Evolutionary conservation across 2,113 vertebrate species (phyloP), one percentile per base, ranked within the genome.

Genomic region (Gallinago paraguaiae): DNA sequence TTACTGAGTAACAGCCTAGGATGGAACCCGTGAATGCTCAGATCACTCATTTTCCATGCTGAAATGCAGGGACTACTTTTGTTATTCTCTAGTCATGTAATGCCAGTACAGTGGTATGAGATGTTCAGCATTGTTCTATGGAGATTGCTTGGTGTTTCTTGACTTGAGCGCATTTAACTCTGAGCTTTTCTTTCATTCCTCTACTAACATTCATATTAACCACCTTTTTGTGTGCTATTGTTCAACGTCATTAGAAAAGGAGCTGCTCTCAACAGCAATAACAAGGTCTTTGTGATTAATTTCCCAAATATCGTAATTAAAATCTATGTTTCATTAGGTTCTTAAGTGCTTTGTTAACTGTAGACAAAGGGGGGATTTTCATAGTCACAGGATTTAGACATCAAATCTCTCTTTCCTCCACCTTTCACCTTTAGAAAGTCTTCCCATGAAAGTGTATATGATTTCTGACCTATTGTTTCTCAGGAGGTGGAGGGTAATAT

Each of bases 391-490:
- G 65, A 96, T 92, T 96, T 86, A 93, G 75, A 85, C 56, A 82
- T 84, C 53, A 71, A 88, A 69, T 91, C 46, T 92, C 59, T 65
- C 80, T 90, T 91, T 85, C 65, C 70, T 89, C 59, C 23, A n/a
- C 35, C 51, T 96, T 96, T 86, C 74, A 74, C 63, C 78, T 93
- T 83, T 85, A 87, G 69, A 91, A 96, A 95, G 27, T 71, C 80
- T 79, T 70, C 61, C 61, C 69, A 53, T 4, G 54, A 82, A 96
- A 90, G 31, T 67, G 33, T 83, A 37, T 67, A 30, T 71, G 57
- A 86, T 86, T 90, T 93, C 91, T 93, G 67, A 91, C 30, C 45
- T 84, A 74, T 81, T 93, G 59, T 92, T 93, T 88, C 93, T 92
- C 57, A 64, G 80, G 50, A 88, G 91, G 39, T 0, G 2, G 41